Percentiles rank a stretch among this genome's conserved stretches.
Conservation (phyloP, 2,888 invertebrate species). For the Cephonodes hylas region DNA sequence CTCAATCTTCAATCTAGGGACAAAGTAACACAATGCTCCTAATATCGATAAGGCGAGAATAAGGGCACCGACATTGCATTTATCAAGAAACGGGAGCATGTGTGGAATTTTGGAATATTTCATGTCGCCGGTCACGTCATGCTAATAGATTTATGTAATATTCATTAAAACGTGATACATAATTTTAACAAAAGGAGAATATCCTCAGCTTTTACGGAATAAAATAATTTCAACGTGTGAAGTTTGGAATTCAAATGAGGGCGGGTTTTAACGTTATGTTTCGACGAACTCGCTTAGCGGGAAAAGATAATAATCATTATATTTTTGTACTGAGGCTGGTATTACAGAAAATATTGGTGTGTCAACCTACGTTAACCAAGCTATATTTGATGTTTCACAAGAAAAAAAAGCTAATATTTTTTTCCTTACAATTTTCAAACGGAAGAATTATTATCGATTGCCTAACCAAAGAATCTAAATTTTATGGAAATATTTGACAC, state of each 20-base stretch:
- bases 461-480: too few relatives aligned
- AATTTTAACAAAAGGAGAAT: neutral
- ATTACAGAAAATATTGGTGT: too few relatives aligned
- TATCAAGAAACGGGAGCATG: slow-evolving; percentile 35
- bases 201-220: neutral
- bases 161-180: neutral
- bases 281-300: neutral
- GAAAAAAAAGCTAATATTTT: too few relatives aligned
- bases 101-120: slow-evolving; percentile 21
- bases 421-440: too few relatives aligned
- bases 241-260: neutral
- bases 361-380: too few relatives aligned
- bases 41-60: neutral
- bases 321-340: too few relatives aligned
- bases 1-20: too few relatives aligned
- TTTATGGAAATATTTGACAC: too few relatives aligned
- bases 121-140: slow-evolving; percentile 9
- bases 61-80: slow-evolving; percentile 15
- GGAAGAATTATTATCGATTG: too few relatives aligned
- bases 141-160: slow-evolving; percentile 18
- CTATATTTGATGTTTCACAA: too few relatives aligned
- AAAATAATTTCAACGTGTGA: neutral
- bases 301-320: neutral
- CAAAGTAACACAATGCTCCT: neutral
- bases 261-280: neutral